Conservation (phyloP, 2,797 vertebrate species). For the Scarus forsteni region DNA sequence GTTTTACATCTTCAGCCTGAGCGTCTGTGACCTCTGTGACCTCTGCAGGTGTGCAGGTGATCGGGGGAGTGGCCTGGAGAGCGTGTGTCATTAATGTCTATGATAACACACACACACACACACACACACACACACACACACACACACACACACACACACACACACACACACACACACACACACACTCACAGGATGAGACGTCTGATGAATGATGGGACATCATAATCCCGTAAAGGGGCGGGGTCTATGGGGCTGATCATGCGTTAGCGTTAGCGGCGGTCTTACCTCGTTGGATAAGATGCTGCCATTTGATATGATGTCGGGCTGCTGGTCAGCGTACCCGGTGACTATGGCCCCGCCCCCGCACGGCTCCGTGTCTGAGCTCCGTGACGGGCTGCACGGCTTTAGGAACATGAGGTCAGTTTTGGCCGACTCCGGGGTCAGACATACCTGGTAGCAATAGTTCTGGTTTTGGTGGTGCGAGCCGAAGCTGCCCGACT, state of each 20-base stretch:
- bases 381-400: constrained; percentile 92
- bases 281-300: constrained; percentile 97
- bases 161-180: background rate
- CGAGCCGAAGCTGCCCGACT: constrained; percentile 91
- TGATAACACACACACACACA: no score
- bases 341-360: constrained; percentile 93
- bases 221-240: background rate
- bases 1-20: no score
- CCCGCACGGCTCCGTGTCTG: constrained; percentile 89
- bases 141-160: no score
- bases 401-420: constrained; percentile 99
- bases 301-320: constrained; percentile 98
- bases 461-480: constrained; percentile 98
- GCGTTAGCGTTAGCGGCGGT: constrained; percentile 35
- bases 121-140: no score
- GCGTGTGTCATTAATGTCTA: no score
- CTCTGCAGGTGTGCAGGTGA: no score
- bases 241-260: constrained; percentile 20
- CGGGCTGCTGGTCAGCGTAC: constrained; percentile 96
- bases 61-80: no score
- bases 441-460: constrained; percentile 99
- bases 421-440: constrained; percentile 97
- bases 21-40: no score
- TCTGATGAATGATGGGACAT: background rate
- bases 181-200: constrained; percentile 18